Evolutionary conservation across 2,113 vertebrate genomes (phyloP).

Genomic region (Ginglymostoma cirratum): DNA sequence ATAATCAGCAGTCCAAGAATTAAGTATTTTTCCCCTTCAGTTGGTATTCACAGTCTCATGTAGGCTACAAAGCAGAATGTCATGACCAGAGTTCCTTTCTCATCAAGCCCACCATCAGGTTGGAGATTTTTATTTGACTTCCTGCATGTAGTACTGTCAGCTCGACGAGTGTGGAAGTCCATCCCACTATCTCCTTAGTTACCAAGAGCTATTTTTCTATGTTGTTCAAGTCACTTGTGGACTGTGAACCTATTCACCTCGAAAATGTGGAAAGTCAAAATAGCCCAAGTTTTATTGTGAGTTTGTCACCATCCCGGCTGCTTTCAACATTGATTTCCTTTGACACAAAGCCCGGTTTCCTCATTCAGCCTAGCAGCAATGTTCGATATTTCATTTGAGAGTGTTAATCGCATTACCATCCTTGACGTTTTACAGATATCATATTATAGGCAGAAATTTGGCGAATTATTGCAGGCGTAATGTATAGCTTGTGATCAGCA

Average conservation of each 20-base stretch:
- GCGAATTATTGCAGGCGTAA: constrained; percentile 78
- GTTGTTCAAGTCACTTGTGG: constrained; percentile 46
- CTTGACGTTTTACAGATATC: constrained; percentile 84
- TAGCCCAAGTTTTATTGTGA: constrained; percentile 64
- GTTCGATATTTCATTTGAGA: constrained; percentile 86
- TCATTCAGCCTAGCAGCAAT: constrained; percentile 74
- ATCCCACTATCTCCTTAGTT: constrained; percentile 54
- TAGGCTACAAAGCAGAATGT: neutral
- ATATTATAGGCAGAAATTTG: constrained; percentile 84
- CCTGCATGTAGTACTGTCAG: constrained; percentile 67
- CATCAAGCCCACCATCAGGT: constrained; percentile 65
- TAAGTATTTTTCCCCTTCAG: neutral
- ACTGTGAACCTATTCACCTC: constrained; percentile 44
- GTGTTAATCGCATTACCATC: constrained; percentile 79
- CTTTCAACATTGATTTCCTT: constrained; percentile 79
- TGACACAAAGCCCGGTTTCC: constrained; percentile 56
- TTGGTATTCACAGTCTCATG: constrained; percentile 12
- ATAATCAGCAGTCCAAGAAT: neutral
- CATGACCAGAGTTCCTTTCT: constrained; percentile 10
- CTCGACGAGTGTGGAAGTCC: constrained; percentile 50
- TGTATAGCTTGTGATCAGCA: constrained; percentile 76
- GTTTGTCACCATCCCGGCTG: constrained; percentile 71
- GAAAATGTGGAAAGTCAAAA: constrained; percentile 43
- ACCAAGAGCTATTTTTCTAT: constrained; percentile 64
- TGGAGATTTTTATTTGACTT: constrained; percentile 68